Evolutionary conservation across 2,888 invertebrate genomes (phyloP), one percentile per base, ranked within the genome.

Genomic region (Tiphia femorata): DNA sequence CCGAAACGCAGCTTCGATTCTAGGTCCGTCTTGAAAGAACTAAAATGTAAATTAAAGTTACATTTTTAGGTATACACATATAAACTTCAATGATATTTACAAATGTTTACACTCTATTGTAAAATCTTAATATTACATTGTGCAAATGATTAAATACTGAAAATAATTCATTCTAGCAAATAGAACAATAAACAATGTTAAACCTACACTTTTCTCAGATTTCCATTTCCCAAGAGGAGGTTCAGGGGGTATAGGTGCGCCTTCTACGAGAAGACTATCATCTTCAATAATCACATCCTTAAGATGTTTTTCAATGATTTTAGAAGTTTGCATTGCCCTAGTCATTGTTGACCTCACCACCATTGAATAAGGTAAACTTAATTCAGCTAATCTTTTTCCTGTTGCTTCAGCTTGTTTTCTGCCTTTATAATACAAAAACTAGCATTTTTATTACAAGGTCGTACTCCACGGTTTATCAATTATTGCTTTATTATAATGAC

Each of bases 1-100:
- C 42, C 97, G 87, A 85, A 97, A 99, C 0, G 93, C 99, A 1
- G 97, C 96, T 84, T 98, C 98, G 72, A 98, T 98, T 63, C 98
- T 88, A 0, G 96, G 92, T 14, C 97, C 94, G 84, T 98, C 97
- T 84, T 92, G 90, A 84, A 90, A 94, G 87, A 95, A 96, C 95
- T 97, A 83, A 86, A 86, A 86, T 80, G n/a, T n/a, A 77, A 80
- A 49, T 29, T 12, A 64, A 47, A 41, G 7, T 21, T 19, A 14
- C 6, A 33, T 16, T 21, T 35, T 29, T 21, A 35, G 14, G 54
- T 47, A 30, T 19, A 23, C 16, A 33, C 6, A 16, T 38, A n/a
- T n/a, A n/a, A n/a, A n/a, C n/a, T n/a, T n/a, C n/a, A n/a, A n/a
- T n/a, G n/a, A n/a, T n/a, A n/a, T n/a, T 29, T 10, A 42, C 10